A percentile compares a stretch with the other conserved stretches of the same genome.
Evolutionary conservation across 2,113 vertebrate genomes (phyloP).

Genomic region (Rhea pennata): DNA sequence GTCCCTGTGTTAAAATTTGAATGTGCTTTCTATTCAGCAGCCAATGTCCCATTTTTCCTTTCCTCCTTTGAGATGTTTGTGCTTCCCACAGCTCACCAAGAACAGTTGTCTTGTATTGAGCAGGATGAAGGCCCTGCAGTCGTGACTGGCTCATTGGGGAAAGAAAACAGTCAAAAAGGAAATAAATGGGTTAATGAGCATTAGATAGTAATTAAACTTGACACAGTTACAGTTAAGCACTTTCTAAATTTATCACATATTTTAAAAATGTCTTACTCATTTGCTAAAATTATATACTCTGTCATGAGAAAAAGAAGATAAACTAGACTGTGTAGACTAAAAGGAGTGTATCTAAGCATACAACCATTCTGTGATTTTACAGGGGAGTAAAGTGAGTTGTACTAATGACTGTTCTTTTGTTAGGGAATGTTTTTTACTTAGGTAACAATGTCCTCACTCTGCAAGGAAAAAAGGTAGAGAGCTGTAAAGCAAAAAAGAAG

Average conservation of each 20-base stretch:
- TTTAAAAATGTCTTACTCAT: background rate
- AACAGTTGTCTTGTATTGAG: background rate
- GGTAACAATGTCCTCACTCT: background rate
- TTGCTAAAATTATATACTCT: background rate
- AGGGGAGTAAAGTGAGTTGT: background rate
- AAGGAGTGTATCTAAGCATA: background rate
- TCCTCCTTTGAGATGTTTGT: background rate
- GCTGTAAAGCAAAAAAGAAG: background rate
- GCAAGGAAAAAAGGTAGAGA: background rate
- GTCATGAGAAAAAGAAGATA: background rate
- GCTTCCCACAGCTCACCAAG: background rate
- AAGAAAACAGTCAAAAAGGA: background rate
- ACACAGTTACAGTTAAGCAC: background rate
- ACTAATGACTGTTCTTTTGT: background rate
- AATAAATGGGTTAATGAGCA: background rate
- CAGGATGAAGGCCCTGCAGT: background rate
- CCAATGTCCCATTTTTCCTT: background rate
- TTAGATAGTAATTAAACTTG: slow-evolving; percentile 4
- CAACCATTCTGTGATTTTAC: background rate
- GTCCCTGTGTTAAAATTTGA: background rate
- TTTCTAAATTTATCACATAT: background rate
- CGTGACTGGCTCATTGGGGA: background rate
- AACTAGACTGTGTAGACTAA: background rate
- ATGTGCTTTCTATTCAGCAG: background rate
- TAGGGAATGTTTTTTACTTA: background rate